Evolutionary conservation across 1,140 invertebrate genomes (phyloP).

Genomic region (Dermatophagoides farinae): DNA sequence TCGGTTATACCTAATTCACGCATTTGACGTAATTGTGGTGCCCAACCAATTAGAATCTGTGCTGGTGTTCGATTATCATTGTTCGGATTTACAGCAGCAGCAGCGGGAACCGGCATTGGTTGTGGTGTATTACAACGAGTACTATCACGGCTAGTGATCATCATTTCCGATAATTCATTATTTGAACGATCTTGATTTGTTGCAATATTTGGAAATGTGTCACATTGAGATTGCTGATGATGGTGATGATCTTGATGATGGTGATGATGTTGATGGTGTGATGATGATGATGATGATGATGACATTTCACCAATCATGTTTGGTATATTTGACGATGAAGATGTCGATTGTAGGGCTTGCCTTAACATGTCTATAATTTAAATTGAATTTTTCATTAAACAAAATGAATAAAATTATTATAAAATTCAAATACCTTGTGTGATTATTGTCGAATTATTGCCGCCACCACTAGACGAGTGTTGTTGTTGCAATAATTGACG

Average conservation of each 20-base stretch:
- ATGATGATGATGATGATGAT: not conserved
- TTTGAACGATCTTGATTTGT: not conserved
- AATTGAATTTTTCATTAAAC: not conserved
- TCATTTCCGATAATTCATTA: not conserved
- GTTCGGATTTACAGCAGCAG: not conserved
- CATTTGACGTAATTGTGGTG: conserved; percentile 27
- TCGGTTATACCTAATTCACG: conserved; percentile 32
- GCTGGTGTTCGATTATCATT: not conserved
- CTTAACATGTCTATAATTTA: not conserved
- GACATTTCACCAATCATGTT: not conserved
- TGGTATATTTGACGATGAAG: not conserved
- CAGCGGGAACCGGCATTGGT: not conserved
- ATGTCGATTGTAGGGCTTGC: not conserved
- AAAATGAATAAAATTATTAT: not conserved
- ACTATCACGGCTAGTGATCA: not conserved
- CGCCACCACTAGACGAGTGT: not conserved
- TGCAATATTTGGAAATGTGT: not conserved
- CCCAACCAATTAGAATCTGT: conserved; percentile 5
- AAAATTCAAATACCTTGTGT: not conserved
- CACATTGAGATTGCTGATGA: not conserved
- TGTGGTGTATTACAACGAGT: not conserved
- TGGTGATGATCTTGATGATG: not conserved
- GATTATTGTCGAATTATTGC: not conserved
- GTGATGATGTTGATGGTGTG: not conserved
- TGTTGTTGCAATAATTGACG: not conserved